phyloP scores from a whole-genome alignment of 2,113 vertebrate genomes.

The Carollia perspicillata region DNA sequence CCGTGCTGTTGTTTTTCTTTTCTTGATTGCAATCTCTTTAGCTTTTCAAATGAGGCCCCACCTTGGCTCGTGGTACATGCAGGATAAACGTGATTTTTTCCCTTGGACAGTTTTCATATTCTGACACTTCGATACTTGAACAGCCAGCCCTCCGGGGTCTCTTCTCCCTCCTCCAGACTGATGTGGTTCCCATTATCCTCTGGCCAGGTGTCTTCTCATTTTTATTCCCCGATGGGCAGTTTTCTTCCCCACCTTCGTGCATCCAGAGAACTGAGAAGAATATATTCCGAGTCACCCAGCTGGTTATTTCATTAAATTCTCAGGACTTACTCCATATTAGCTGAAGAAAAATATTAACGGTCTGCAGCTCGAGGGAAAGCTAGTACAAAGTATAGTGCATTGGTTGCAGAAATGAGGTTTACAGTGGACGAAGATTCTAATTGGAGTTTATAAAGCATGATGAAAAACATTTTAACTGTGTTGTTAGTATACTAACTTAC shows the following conservation, averaged over 20 bases:
- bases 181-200: constrained; percentile 47
- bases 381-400: background rate
- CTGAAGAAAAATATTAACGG: constrained; percentile 70
- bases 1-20: background rate
- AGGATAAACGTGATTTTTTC: constrained; percentile 24
- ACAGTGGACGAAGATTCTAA: constrained; percentile 55
- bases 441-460: constrained; percentile 58
- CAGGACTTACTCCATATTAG: constrained; percentile 31
- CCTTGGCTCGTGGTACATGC: background rate
- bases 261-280: constrained; percentile 57
- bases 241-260: background rate
- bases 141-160: background rate
- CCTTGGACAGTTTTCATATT: constrained; percentile 32
- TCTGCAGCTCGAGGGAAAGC: constrained; percentile 33
- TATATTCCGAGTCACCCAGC: constrained; percentile 54
- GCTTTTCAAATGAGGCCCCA: constrained; percentile 1
- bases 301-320: constrained; percentile 58
- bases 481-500: constrained; percentile 50
- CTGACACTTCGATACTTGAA: constrained; percentile 55
- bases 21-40: constrained; percentile 54
- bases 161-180: background rate
- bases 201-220: constrained; percentile 32
- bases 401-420: constrained; percentile 19
- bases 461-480: constrained; percentile 46
- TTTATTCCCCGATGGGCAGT: background rate